phyloP scores from a whole-genome alignment of 2,888 invertebrate genomes.

The Desoria tigrina region DNA sequence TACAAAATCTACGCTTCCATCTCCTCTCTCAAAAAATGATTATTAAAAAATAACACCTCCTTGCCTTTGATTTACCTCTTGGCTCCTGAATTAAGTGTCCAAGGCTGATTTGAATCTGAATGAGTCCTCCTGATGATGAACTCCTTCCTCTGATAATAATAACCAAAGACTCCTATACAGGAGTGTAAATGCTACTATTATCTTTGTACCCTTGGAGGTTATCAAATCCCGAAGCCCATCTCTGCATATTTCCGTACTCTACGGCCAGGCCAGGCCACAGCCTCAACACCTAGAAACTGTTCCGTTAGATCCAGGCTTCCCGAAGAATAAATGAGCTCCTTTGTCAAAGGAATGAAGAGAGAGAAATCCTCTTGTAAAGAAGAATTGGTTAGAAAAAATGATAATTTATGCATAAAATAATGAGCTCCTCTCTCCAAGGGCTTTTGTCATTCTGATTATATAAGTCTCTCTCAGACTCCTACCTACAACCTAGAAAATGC shows the following conservation, averaged over 20 bases:
- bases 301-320: no score
- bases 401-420: slow-evolving; percentile 53
- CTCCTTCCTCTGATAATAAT: slow-evolving; percentile 21
- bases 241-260: no score
- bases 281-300: no score
- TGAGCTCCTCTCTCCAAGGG: slow-evolving; percentile 36
- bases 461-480: slow-evolving; percentile 1
- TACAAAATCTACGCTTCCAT: no score
- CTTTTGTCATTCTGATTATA: slow-evolving; percentile 10
- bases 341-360: slow-evolving; percentile 5
- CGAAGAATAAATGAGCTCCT: slow-evolving; percentile 1
- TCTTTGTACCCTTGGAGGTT: no score
- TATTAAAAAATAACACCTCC: no score
- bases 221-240: no score
- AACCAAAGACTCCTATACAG: background rate
- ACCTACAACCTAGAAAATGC: no score
- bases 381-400: slow-evolving; percentile 24
- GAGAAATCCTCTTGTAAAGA: slow-evolving; percentile 9
- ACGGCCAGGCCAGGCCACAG: no score
- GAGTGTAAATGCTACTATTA: background rate
- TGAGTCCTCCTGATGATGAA: slow-evolving; percentile 41
- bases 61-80: no score
- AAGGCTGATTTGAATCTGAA: slow-evolving; percentile 48
- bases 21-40: no score
- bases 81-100: slow-evolving; percentile 40